Evolutionary conservation across 2,888 invertebrate genomes (phyloP).

Genomic region (Chalcosyrphus nemorum): DNA sequence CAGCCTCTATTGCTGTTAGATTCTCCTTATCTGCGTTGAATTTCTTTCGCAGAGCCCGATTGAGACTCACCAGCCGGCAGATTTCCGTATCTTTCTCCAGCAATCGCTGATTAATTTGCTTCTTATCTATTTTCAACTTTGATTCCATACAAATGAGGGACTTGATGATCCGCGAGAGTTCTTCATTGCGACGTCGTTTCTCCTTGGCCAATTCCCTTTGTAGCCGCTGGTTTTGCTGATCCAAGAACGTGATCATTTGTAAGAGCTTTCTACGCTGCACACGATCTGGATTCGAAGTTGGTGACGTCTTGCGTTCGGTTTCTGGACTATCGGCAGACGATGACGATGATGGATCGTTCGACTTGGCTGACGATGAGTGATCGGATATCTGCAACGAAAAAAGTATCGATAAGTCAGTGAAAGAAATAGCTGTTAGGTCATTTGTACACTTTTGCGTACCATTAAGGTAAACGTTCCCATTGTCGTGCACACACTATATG

Average conservation of each 20-base stretch:
- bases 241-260: constrained; percentile 79
- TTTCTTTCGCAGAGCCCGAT: constrained; percentile 78
- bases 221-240: constrained; percentile 80
- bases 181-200: constrained; percentile 80
- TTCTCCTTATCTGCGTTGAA: constrained; percentile 74
- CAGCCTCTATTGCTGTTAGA: constrained; percentile 61
- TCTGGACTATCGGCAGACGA: constrained; percentile 76
- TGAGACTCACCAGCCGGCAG: constrained; percentile 78
- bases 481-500: neutral
- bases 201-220: constrained; percentile 81
- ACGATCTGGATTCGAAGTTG: constrained; percentile 73
- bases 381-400: constrained; percentile 77
- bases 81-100: constrained; percentile 80
- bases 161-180: constrained; percentile 81
- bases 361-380: constrained; percentile 77
- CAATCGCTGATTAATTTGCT: constrained; percentile 79
- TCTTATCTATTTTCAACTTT: constrained; percentile 81
- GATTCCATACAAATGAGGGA: constrained; percentile 81
- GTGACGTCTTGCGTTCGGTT: constrained; percentile 63
- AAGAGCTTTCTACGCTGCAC: constrained; percentile 78
- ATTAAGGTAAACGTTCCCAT: neutral
- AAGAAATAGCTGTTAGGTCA: neutral
- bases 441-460: neutral
- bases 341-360: constrained; percentile 77
- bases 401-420: constrained; percentile 27